Evolutionary conservation across 2,888 invertebrate genomes (phyloP).

Genomic region (Melangyna quadrimaculata): DNA sequence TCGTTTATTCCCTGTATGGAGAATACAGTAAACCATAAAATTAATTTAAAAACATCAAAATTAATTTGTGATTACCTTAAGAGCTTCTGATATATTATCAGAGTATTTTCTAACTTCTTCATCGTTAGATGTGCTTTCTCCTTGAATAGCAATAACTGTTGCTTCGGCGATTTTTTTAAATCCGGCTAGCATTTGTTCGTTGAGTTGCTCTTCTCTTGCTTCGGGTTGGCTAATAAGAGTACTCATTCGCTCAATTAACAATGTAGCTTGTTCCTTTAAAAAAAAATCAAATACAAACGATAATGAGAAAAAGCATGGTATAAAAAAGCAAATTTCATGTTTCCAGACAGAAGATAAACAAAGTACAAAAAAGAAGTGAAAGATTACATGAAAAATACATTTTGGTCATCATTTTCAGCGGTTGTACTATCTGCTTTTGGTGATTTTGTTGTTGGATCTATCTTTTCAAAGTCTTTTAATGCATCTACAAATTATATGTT

Average conservation of each 20-base stretch:
- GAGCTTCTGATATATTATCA: no score
- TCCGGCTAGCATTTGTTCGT: no score
- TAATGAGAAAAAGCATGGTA: background rate
- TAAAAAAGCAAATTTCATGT: background rate
- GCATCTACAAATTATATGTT: no score
- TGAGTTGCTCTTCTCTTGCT: slow-evolving; percentile 82
- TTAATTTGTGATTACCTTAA: no score
- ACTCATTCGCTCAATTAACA: slow-evolving; percentile 79
- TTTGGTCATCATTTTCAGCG: no score
- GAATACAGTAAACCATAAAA: no score
- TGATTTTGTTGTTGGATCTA: no score
- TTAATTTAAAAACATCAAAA: background rate
- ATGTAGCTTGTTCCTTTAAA: slow-evolving; percentile 79
- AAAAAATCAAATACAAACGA: slow-evolving; percentile 19
- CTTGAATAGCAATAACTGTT: slow-evolving; percentile 86
- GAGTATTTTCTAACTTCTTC: no score
- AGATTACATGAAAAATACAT: slow-evolving; percentile 78
- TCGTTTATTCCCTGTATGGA: slow-evolving; percentile 80
- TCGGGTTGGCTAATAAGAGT: slow-evolving; percentile 80
- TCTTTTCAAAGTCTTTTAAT: no score
- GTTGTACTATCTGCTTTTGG: no score
- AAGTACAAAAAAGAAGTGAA: background rate
- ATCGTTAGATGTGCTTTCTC: no score
- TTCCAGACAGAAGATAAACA: slow-evolving; percentile 17
- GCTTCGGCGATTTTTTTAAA: slow-evolving; percentile 92